These are phyloP conservation scores for Phainopepla nitens DNA, from an alignment of 2,113 vertebrate species.

Conservation along the genomic window DNA sequence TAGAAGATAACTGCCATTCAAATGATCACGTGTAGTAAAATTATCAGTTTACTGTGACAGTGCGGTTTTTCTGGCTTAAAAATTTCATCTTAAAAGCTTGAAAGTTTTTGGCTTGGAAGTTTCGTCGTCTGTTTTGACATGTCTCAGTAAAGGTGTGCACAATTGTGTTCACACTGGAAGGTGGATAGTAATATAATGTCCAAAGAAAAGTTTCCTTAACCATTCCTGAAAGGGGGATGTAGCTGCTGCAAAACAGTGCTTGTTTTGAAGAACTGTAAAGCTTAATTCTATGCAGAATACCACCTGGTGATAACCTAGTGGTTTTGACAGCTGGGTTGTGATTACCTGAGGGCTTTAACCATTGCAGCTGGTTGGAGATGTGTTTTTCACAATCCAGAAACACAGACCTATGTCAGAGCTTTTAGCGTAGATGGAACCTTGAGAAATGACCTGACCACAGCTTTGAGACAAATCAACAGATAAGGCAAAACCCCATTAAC, in stretches of 20 bases:
- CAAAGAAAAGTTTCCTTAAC: not conserved
- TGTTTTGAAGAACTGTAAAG: not conserved
- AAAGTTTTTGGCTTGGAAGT: not conserved
- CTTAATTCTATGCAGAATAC: not conserved
- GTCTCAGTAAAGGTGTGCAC: not conserved
- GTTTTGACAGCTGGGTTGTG: not conserved
- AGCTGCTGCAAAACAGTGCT: not conserved
- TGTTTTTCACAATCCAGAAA: not conserved
- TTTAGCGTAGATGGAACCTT: not conserved
- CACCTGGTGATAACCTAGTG: not conserved
- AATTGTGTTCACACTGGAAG: not conserved
- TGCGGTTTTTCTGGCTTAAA: not conserved
- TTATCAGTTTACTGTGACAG: not conserved
- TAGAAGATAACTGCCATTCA: constrained; percentile 40
- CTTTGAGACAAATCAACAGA: not conserved
- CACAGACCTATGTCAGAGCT: not conserved
- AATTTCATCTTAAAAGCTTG: not conserved
- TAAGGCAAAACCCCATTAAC: not conserved
- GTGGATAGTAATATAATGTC: not conserved
- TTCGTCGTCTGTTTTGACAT: not conserved
- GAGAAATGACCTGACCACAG: not conserved
- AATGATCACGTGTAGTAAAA: not conserved
- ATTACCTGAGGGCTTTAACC: not conserved
- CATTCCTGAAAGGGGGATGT: not conserved
- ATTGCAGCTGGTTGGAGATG: not conserved